Evolutionary conservation across 92 coral and sea anemone species (phyloP), one percentile per base, ranked within the genome.

Genomic region (Phenganax subtilis): DNA sequence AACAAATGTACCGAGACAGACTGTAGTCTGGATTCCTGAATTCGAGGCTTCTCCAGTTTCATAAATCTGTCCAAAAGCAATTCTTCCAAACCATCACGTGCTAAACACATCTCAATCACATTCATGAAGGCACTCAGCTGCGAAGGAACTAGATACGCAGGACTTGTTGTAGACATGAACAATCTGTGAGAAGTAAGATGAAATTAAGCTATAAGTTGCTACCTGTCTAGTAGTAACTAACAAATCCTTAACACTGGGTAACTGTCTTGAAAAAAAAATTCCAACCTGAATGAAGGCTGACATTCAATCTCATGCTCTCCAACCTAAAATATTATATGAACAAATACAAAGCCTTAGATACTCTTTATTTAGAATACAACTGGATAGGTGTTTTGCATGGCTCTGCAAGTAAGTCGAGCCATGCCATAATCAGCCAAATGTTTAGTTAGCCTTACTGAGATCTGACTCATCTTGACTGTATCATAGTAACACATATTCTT

Each of bases 271-370:
- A 61, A 61, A 61, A 56, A 9, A 12, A 54, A 54, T 14, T 11
- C 89, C 76, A 58, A 89, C 97, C 97, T 93, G 81, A 93, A 93
- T 0, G 97, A 91, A 30, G 98, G 92, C 80, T 93, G 98, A 76
- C 98, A 93, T 75, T 93, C 98, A 10, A 93, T 93, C 76, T 93
- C 98, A 82, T 93, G 94, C 77, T 93, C 98, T 37, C 98, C 97
- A 55, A 91, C 89, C 98, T 93, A 61, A 29, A 20, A 11, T 57
- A 8, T 55, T 51, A n/a, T 30, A 54, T 20, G 14, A 54, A n/a
- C 28, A 54, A 29, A 55, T 55, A 25, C 47, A 37, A 37, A 37
- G 47, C 47, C 47, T 37, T 37, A 37, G 47, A 37, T 2, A 5
- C 47, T 37, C 47, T 37, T 37, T 37, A 37, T 37, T 37, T 37